Evolutionary conservation across 2,113 vertebrate genomes (phyloP).

Genomic region (Blennius ocellaris): DNA sequence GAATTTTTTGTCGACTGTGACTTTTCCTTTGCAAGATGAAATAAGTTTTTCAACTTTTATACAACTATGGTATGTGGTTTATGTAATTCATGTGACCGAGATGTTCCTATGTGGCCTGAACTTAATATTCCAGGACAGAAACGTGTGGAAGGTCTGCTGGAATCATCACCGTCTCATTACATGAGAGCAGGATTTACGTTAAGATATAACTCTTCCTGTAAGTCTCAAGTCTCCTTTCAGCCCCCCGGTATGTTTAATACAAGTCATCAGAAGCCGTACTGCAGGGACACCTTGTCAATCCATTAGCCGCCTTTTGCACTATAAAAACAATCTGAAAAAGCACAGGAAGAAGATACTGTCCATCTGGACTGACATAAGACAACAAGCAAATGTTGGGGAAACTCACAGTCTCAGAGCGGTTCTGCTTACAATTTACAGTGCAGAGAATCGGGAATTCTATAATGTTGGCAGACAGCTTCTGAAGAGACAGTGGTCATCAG

Average conservation of each 20-base stretch:
- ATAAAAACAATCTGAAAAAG: constrained; percentile 16
- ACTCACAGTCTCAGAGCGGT: not conserved
- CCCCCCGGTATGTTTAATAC: constrained; percentile 9
- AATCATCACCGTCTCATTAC: constrained; percentile 67
- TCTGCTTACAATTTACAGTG: constrained; percentile 2
- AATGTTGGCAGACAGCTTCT: constrained; percentile 21
- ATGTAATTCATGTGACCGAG: not conserved
- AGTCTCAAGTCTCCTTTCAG: constrained; percentile 45
- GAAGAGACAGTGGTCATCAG: constrained; percentile 30
- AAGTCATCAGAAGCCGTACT: constrained; percentile 39
- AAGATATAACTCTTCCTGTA: constrained; percentile 33
- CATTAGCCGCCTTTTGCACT: constrained; percentile 36
- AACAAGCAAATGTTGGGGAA: not conserved
- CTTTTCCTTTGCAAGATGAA: no score
- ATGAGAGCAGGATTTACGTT: constrained; percentile 50
- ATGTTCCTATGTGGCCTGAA: constrained; percentile 10
- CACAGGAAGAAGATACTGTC: constrained; percentile 9
- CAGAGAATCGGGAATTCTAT: constrained; percentile 7
- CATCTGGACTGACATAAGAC: constrained; percentile 8
- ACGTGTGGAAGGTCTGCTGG: constrained; percentile 44
- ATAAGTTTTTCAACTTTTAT: no score
- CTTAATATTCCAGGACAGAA: constrained; percentile 20
- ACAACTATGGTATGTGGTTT: no score
- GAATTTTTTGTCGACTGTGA: no score
- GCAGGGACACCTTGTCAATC: constrained; percentile 47